Base-by-base conservation (phyloP, 2,113 vertebrate genomes). In the Hippolais icterina region DNA sequence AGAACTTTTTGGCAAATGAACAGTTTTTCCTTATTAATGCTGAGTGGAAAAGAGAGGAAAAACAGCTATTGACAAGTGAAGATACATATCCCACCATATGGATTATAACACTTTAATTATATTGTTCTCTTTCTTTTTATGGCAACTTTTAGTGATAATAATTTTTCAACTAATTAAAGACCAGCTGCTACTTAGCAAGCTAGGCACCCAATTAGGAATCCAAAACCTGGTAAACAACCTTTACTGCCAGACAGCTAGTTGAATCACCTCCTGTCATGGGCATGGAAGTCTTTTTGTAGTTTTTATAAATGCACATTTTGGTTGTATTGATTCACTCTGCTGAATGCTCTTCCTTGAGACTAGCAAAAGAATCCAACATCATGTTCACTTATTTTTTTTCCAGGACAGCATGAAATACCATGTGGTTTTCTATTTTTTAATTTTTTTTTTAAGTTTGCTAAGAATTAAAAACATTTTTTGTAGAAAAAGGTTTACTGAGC, bases 101-200 rank as follows among this genome's bases (percentile, higher is more conserved):
- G 98, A 98, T 97, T 97, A 70, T 96, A 98, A 94, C 11, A 9
- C 96, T 97, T 98, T 98, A 98, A 98, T 98, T 98, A 98, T 97
- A 98, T 98, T 98, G 94, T 97, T 97, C 96, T 96, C 92, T 96
- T 97, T 96, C 96, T 97, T 97, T 97, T 97, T 96, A 97, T 97
- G 94, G 96, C 92, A 97, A 98, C 85, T 98, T 97, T 97, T 97
- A 98, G 97, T 96, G 97, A 95, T 98, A 98, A 98, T 98, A 98
- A 98, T 98, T 98, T 98, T 98, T 98, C 98, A 97, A 97, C 97
- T 98, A 98, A 98, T 98, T 98, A 98, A 98, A 98, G 98, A 98
- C 95, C 98, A 98, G 98, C 97, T 98, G 98, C 97, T 98, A 92
- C 97, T 98, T 97, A 97, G 97, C 93, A 96, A 97, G 96, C 95